Conservation (phyloP, 2,797 vertebrate species). For the Heliangelus exortis region DNA sequence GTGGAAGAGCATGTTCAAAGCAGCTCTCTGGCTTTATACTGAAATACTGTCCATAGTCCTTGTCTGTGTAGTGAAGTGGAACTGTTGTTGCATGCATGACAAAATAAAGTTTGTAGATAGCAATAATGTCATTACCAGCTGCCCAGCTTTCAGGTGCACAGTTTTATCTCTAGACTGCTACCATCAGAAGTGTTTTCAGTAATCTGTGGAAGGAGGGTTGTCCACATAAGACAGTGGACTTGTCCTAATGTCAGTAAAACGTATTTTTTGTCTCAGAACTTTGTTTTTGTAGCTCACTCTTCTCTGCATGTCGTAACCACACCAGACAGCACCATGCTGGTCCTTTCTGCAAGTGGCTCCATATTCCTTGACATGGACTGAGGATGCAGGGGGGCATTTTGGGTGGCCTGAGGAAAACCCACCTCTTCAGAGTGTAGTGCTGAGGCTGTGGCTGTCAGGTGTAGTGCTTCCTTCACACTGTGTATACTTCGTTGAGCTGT, state of each 20-base stretch:
- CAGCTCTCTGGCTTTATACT: background rate
- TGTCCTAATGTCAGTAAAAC: background rate
- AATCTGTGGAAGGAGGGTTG: background rate
- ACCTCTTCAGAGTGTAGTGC: background rate
- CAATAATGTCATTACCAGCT: background rate
- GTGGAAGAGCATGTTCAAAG: background rate
- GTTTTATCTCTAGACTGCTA: background rate
- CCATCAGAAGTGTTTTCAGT: background rate
- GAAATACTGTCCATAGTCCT: background rate
- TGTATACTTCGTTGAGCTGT: background rate
- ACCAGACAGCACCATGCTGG: background rate
- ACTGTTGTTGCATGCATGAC: background rate
- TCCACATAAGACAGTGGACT: background rate
- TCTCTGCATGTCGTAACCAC: rapidly evolving
- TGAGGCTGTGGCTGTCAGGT: background rate
- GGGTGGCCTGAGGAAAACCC: background rate
- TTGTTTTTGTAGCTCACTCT: background rate
- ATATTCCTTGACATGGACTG: rapidly evolving
- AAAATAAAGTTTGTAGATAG: background rate
- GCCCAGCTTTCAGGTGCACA: background rate
- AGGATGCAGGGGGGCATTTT: background rate
- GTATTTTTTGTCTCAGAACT: background rate
- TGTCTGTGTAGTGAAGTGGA: background rate
- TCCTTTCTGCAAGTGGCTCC: background rate
- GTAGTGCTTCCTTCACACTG: background rate